These are phyloP conservation scores for Umimayanthus kanabou DNA, from an alignment of 92 coral and sea anemone genomes.

Conservation along the genomic window DNA sequence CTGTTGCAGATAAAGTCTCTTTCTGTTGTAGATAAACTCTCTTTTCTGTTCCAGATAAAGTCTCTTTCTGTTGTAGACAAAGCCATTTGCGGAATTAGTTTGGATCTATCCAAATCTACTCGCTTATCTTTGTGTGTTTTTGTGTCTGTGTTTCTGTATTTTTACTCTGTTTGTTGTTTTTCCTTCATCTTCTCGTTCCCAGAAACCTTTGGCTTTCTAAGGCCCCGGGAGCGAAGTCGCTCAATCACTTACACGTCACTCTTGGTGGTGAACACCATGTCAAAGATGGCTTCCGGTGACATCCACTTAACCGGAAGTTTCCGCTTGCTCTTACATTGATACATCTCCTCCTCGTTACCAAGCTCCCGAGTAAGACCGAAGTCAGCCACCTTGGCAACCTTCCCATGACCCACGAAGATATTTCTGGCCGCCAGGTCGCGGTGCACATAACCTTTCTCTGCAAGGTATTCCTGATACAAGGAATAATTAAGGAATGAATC, in stretches of 20 bases:
- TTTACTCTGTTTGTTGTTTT: too few species aligned
- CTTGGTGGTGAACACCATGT: conserved; percentile 31
- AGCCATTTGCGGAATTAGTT: too few species aligned
- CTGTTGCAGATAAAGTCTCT: too few species aligned
- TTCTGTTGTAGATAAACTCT: too few species aligned
- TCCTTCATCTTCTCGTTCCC: too few species aligned
- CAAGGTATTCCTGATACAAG: conserved; percentile 9
- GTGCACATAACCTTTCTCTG: conserved; percentile 16
- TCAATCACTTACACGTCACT: conserved; percentile 22
- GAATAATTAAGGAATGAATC: neutral
- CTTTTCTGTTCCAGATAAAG: too few species aligned
- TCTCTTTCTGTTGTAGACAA: too few species aligned
- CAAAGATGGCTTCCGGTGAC: conserved; percentile 30
- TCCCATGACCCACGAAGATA: conserved; percentile 18
- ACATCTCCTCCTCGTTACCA: conserved; percentile 10
- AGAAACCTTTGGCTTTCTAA: too few species aligned
- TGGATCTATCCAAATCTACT: too few species aligned
- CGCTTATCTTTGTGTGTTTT: too few species aligned
- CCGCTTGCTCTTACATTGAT: conserved; percentile 8
- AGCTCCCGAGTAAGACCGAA: conserved; percentile 29
- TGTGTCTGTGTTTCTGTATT: too few species aligned
- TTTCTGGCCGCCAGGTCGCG: conserved; percentile 33
- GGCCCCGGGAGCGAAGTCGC: neutral
- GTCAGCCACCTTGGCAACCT: conserved; percentile 30
- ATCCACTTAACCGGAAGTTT: conserved; percentile 21